Percentiles rank a stretch among this genome's conserved stretches.
Conservation (phyloP, 2,113 vertebrate species). For the Cnemophilus loriae region DNA sequence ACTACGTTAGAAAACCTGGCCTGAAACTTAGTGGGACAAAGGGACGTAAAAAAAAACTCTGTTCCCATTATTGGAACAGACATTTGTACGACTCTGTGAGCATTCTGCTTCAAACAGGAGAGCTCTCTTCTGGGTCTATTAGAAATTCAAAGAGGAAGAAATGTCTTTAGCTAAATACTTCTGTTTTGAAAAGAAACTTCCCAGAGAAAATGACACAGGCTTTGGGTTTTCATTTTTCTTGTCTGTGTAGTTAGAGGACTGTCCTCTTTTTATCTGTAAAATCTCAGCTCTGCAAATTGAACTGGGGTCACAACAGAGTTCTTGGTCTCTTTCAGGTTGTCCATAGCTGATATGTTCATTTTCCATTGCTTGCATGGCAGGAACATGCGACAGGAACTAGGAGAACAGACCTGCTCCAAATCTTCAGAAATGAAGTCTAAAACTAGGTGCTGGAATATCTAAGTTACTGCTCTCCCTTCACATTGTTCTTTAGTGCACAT, state of each 20-base stretch:
- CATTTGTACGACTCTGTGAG: neutral
- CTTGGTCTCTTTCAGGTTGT: neutral
- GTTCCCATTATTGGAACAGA: neutral
- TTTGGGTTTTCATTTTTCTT: neutral
- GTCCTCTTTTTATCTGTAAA: neutral
- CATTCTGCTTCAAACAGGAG: neutral
- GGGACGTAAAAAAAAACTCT: neutral
- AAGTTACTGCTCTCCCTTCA: neutral
- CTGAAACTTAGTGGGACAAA: neutral
- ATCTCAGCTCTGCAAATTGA: neutral
- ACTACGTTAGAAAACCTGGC: neutral
- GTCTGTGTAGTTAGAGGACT: rapidly evolving
- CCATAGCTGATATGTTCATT: neutral
- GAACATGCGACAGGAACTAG: neutral
- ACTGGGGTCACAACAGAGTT: neutral
- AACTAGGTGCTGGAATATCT: neutral
- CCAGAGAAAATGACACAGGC: neutral
- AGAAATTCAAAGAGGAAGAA: neutral
- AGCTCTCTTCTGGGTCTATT: neutral
- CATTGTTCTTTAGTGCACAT: neutral
- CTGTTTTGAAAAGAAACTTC: neutral
- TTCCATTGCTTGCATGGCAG: neutral
- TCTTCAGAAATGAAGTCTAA: neutral
- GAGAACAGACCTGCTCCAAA: neutral
- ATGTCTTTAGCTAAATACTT: neutral